Conservation (phyloP, 2,888 invertebrate species). For the Apomyelois bistriatella region DNA sequence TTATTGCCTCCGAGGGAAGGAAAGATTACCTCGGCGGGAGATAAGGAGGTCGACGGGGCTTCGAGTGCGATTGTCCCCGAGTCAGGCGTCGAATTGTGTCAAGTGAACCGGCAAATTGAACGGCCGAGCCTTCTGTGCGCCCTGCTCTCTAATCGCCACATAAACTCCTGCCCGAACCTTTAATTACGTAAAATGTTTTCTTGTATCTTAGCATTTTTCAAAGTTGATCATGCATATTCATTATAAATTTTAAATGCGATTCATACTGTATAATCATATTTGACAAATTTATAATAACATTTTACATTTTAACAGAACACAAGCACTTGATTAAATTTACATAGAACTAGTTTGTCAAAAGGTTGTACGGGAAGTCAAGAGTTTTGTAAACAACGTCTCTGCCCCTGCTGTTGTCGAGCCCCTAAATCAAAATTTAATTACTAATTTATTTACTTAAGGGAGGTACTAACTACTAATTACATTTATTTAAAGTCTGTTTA, state of each 20-base stretch:
- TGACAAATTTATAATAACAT: no score
- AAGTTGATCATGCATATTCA: background rate
- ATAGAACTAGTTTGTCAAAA: background rate
- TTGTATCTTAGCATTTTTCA: conserved; percentile 27
- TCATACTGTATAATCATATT: no score
- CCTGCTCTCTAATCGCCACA: conserved; percentile 75
- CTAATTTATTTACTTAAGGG: background rate
- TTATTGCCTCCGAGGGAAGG: conserved; percentile 79
- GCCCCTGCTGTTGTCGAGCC: conserved; percentile 4
- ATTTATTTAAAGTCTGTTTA: background rate
- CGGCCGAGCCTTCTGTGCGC: conserved; percentile 76
- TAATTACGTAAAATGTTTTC: conserved; percentile 70
- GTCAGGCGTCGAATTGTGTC: conserved; percentile 80
- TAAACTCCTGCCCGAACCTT: conserved; percentile 72
- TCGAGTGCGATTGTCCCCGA: conserved; percentile 80
- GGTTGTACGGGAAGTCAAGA: conserved; percentile 12
- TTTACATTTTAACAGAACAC: no score
- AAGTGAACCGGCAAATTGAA: conserved; percentile 80
- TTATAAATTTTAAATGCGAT: no score
- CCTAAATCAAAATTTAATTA: conserved; percentile 16
- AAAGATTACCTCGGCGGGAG: conserved; percentile 79
- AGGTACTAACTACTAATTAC: background rate
- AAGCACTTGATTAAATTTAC: background rate
- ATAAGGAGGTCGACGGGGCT: conserved; percentile 79
- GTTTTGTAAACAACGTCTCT: conserved; percentile 17